These are phyloP conservation scores for Lathamus discolor DNA, from an alignment of 2,113 vertebrate species.

Conservation along the genomic window DNA sequence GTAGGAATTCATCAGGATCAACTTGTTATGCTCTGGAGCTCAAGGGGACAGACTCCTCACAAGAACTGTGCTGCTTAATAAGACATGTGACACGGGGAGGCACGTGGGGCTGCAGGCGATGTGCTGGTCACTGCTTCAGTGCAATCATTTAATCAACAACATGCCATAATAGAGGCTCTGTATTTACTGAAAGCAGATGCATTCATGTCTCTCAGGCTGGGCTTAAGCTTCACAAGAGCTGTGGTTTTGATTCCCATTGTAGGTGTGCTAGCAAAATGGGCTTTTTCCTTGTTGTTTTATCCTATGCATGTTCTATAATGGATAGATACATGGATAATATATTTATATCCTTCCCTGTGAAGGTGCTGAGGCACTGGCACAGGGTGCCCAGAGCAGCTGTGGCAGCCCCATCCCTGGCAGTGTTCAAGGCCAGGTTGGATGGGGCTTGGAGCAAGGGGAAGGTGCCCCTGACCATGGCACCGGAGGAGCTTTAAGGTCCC, in stretches of 20 bases:
- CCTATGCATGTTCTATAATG: not conserved
- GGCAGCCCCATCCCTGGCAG: not conserved
- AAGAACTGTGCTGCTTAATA: not conserved
- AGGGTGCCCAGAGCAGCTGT: not conserved
- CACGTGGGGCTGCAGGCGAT: not conserved
- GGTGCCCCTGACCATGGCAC: not conserved
- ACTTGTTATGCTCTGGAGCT: not conserved
- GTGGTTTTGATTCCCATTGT: not conserved
- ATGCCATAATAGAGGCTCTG: not conserved
- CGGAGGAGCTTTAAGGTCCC: not conserved
- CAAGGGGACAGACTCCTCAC: not conserved
- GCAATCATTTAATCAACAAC: not conserved
- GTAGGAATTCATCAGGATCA: not conserved
- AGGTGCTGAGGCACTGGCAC: not conserved
- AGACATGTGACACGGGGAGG: not conserved
- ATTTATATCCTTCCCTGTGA: not conserved
- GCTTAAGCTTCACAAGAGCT: not conserved
- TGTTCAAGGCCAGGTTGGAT: not conserved
- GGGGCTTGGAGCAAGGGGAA: not conserved
- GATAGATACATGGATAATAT: not conserved
- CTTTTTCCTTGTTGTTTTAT: not conserved
- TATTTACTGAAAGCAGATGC: not conserved
- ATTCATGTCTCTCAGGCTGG: not conserved
- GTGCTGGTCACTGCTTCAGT: not conserved
- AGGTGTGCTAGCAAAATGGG: not conserved